These are phyloP conservation scores for Saguinus imperator DNA, from an alignment of 2,113 vertebrate genomes.

Conservation along the genomic window DNA sequence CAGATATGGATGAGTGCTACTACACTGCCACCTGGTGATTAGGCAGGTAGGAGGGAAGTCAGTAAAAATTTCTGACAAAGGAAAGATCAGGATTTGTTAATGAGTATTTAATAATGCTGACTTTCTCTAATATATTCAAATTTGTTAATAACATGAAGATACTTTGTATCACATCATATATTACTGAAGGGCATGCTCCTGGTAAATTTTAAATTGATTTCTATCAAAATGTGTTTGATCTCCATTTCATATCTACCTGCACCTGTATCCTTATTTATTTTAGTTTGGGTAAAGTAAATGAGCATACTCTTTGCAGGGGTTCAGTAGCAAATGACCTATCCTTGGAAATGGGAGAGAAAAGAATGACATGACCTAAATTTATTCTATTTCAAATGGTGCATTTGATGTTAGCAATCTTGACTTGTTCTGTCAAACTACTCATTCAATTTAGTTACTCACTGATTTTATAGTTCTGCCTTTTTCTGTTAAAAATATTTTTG, in stretches of 20 bases:
- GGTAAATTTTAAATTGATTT: background rate
- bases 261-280: background rate
- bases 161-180: background rate
- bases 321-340: background rate
- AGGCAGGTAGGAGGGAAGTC: conserved; percentile 33
- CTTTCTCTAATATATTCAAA: background rate
- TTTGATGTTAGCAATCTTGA: conserved; percentile 40
- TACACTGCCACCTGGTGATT: conserved; percentile 65
- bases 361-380: background rate
- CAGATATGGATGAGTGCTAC: background rate
- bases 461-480: conserved; percentile 11
- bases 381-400: conserved; percentile 13
- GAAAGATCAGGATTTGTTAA: background rate
- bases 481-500: conserved; percentile 48
- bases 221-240: background rate
- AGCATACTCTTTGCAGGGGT: background rate
- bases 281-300: background rate
- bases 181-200: background rate
- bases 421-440: background rate
- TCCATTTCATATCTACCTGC: background rate
- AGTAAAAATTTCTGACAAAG: background rate
- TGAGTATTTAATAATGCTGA: background rate
- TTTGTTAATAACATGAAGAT: background rate
- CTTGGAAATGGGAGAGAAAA: background rate
- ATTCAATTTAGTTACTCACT: conserved; percentile 10